A percentile compares a stretch with the other conserved stretches of the same genome.
Conservation (phyloP, 2,888 invertebrate genomes). For the Craniophora ligustri region DNA sequence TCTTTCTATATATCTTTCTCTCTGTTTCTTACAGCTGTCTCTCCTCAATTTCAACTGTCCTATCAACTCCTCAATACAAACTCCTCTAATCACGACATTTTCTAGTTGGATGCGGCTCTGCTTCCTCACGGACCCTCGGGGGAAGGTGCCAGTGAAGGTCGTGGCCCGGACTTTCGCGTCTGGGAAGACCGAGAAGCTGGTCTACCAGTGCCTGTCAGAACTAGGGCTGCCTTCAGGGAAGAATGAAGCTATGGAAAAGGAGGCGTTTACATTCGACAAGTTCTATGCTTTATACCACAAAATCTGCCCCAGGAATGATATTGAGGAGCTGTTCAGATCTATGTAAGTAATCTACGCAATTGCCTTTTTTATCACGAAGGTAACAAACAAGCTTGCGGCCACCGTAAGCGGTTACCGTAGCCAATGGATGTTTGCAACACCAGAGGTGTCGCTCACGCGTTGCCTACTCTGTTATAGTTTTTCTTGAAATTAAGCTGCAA, state of each 20-base stretch:
- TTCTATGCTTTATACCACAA: conserved; percentile 99
- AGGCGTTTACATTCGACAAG: conserved; percentile 99
- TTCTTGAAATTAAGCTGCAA: too few relatives aligned
- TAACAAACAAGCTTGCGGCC: too few relatives aligned
- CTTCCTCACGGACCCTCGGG: conserved; percentile 97
- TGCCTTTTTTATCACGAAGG: neutral
- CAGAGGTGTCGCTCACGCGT: too few relatives aligned
- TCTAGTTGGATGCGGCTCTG: conserved; percentile 99
- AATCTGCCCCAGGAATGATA: conserved; percentile 99
- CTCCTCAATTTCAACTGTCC: too few relatives aligned
- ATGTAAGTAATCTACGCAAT: conserved; percentile 94
- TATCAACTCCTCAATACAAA: too few relatives aligned
- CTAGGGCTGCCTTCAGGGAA: conserved; percentile 97
- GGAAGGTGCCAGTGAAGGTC: conserved; percentile 98
- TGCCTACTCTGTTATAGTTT: too few relatives aligned
- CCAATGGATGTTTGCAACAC: too few relatives aligned
- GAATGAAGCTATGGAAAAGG: conserved; percentile 98
- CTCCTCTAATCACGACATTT: conserved; percentile 50
- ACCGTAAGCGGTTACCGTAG: too few relatives aligned
- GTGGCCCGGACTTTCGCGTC: conserved; percentile 99
- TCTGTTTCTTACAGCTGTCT: too few relatives aligned
- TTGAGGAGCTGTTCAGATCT: conserved; percentile 98
- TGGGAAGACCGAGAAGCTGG: conserved; percentile 99
- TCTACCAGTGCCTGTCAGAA: conserved; percentile 98
- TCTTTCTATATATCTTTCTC: too few relatives aligned